A percentile compares a stretch with the other conserved stretches of the same genome.
phyloP scores from a whole-genome alignment of 2,113 vertebrate genomes.

The Notarius lentiginosus region DNA sequence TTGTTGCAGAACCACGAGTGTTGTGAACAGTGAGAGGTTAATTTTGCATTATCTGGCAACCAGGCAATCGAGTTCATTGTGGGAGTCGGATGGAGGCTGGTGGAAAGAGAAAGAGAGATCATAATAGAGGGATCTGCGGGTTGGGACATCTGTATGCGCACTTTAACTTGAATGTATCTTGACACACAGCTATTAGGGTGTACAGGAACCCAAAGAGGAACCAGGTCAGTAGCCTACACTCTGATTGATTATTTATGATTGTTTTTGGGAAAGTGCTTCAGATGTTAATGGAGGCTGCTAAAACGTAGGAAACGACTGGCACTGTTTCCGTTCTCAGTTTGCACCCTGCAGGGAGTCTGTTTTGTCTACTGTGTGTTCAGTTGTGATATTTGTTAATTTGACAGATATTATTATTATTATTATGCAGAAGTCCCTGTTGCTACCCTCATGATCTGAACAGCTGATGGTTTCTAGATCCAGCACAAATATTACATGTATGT shows the following conservation, averaged over 20 bases:
- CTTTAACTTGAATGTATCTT: conserved; percentile 9
- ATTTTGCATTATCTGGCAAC: neutral
- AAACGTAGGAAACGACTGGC: neutral
- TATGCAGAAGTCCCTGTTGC: neutral
- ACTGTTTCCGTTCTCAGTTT: neutral
- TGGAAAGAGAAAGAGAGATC: conserved; percentile 4
- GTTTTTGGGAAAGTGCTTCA: neutral
- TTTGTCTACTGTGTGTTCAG: neutral
- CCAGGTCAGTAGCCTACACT: conserved; percentile 4
- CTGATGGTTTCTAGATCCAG: neutral
- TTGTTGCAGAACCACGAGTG: neutral
- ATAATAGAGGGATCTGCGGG: neutral
- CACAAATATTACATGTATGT: neutral
- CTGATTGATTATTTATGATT: too few relatives aligned
- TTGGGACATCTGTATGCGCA: conserved; percentile 2
- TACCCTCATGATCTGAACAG: neutral
- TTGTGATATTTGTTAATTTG: too few relatives aligned
- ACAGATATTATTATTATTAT: too few relatives aligned
- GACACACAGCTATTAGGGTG: conserved; percentile 4
- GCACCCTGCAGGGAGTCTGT: neutral
- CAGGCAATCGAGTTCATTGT: conserved; percentile 23
- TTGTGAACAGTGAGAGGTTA: too few relatives aligned
- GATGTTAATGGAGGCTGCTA: neutral
- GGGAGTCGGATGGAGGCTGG: conserved; percentile 21
- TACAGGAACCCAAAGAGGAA: neutral